Conservation (phyloP, 2,888 invertebrate genomes). For the Myathropa florea region DNA sequence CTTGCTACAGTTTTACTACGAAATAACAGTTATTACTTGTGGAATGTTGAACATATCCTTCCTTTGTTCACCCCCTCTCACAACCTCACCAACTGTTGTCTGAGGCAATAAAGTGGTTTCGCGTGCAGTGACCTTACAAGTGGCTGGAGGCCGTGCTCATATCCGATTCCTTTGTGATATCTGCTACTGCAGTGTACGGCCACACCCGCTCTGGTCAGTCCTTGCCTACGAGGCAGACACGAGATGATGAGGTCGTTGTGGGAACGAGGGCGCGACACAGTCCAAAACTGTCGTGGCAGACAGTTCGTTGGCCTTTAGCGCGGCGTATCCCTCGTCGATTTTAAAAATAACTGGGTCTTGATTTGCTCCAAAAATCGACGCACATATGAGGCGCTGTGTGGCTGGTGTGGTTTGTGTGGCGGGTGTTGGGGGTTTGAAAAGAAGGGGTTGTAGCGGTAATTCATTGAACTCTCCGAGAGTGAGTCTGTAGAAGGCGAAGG, state of each 20-base stretch:
- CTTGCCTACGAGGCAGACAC: not conserved
- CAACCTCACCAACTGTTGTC: not conserved
- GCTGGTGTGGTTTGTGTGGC: no score
- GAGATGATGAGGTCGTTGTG: no score
- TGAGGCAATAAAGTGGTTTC: not conserved
- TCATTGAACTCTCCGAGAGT: constrained; percentile 11
- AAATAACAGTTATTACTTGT: constrained; percentile 15
- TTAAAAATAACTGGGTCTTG: constrained; percentile 20
- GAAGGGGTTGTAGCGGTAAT: not conserved
- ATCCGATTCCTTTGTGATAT: not conserved
- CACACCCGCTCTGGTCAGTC: not conserved
- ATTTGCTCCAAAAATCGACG: not conserved
- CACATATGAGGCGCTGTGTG: not conserved
- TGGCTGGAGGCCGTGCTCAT: not conserved
- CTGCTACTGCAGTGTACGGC: not conserved
- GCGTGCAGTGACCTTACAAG: not conserved
- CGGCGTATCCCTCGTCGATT: not conserved
- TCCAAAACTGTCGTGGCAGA: no score
- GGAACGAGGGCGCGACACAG: no score
- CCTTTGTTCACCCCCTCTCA: not conserved
- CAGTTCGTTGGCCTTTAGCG: not conserved
- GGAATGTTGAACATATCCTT: not conserved
- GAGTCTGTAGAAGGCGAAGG: not conserved
- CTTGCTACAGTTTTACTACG: not conserved
- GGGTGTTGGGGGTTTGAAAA: not conserved